phyloP scores from a whole-genome alignment of 2,888 invertebrate species.

The Hofmannophila pseudospretella region DNA sequence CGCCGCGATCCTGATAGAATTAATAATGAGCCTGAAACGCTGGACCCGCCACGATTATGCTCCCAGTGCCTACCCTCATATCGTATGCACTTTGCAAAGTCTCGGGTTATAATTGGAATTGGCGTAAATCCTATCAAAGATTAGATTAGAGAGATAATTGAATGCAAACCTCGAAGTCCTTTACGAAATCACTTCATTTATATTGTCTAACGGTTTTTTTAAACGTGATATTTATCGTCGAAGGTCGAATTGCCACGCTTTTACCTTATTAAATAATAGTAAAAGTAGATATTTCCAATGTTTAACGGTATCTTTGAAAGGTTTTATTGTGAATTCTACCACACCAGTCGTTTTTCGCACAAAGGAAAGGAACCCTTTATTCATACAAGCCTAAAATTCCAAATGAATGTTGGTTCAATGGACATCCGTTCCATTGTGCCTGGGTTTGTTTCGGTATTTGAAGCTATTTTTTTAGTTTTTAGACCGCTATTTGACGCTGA shows the following conservation, averaged over 20 bases:
- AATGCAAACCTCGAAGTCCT: too few species aligned
- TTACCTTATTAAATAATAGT: too few species aligned
- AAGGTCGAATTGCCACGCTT: too few species aligned
- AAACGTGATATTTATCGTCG: too few species aligned
- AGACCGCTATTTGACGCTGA: conserved; percentile 12
- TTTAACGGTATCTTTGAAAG: background rate
- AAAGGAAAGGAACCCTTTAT: background rate
- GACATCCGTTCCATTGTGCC: background rate
- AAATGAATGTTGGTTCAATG: conserved; percentile 1
- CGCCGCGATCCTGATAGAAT: conserved; percentile 23
- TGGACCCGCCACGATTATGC: background rate
- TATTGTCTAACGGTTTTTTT: too few species aligned
- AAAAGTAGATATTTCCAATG: too few species aligned
- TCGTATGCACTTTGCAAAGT: conserved; percentile 25
- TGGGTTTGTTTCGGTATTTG: conserved; percentile 2
- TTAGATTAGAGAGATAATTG: too few species aligned
- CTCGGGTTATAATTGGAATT: conserved; percentile 7
- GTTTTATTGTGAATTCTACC: background rate
- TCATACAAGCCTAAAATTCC: conserved; percentile 1
- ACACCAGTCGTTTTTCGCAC: background rate
- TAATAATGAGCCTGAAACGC: conserved; percentile 20
- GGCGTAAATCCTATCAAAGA: conserved; percentile 2
- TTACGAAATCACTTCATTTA: too few species aligned
- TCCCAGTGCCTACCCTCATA: conserved; percentile 16
- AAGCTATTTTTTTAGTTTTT: background rate